Conservation (phyloP, 2,113 vertebrate genomes). For the Zosterops hypoxanthus region DNA sequence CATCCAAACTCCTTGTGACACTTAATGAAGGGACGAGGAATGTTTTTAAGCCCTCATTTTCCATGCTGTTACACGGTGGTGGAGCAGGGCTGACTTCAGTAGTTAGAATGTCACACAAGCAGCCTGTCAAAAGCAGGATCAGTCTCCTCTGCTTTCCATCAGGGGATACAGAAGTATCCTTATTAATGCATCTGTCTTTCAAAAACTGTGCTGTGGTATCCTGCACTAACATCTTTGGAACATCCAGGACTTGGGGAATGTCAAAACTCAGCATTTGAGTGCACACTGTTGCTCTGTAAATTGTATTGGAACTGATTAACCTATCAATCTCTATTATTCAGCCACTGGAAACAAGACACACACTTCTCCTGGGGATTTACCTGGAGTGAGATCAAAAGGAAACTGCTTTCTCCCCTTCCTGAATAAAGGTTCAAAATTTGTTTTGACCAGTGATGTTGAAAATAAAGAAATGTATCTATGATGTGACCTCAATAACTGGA, state of each 20-base stretch:
- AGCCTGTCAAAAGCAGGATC: not conserved
- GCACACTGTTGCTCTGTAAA: not conserved
- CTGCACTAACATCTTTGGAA: not conserved
- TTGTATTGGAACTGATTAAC: constrained; percentile 24
- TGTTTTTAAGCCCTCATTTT: not conserved
- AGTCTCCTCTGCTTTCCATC: not conserved
- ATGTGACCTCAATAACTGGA: not conserved
- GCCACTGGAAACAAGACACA: not conserved
- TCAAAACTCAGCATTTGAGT: not conserved
- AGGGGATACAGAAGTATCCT: not conserved
- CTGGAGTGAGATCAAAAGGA: constrained; percentile 30
- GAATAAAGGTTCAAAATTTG: not conserved
- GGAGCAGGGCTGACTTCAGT: not conserved
- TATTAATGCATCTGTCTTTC: constrained; percentile 5
- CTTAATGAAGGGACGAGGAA: not conserved
- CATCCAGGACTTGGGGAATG: not conserved
- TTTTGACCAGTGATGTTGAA: not conserved
- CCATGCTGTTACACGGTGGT: not conserved
- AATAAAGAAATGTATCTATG: constrained; percentile 1
- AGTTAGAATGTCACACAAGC: not conserved
- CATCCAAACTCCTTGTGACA: not conserved
- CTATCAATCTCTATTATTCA: constrained; percentile 30
- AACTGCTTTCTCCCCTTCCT: not conserved
- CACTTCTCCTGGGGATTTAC: not conserved
- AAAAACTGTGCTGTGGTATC: not conserved